Conservation (phyloP, 64 coral and sea anemone species). For the Montipora sp. region DNA sequence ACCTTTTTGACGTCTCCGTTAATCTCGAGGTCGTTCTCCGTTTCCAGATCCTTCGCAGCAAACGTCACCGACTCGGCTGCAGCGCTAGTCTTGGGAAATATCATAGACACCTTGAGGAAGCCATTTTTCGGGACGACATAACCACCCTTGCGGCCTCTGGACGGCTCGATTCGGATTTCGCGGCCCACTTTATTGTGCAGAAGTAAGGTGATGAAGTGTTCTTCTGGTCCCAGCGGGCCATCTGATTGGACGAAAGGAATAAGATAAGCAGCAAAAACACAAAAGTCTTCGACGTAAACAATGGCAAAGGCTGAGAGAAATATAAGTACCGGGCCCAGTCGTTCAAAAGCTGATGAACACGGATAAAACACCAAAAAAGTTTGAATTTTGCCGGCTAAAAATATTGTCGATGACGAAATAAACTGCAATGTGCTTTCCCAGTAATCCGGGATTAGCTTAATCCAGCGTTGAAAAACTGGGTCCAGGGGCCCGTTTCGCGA, state of each 20-base stretch:
- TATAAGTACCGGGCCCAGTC: too few relatives aligned
- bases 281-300: background rate
- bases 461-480: too few relatives aligned
- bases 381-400: too few relatives aligned
- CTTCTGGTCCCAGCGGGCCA: conserved; percentile 14
- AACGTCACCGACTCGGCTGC: conserved; percentile 68
- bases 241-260: background rate
- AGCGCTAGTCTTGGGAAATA: conserved; percentile 53
- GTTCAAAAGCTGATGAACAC: too few relatives aligned
- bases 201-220: conserved; percentile 79
- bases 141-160: conserved; percentile 72
- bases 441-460: too few relatives aligned
- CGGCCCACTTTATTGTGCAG: conserved; percentile 80
- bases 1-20: conserved; percentile 69
- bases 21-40: conserved; percentile 65
- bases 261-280: background rate
- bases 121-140: conserved; percentile 60
- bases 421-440: too few relatives aligned
- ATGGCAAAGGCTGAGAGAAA: background rate
- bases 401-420: too few relatives aligned
- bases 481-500: too few relatives aligned
- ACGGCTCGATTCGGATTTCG: conserved; percentile 65
- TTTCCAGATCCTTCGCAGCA: conserved; percentile 78
- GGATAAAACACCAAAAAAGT: too few relatives aligned
- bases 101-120: conserved; percentile 76